Base-by-base conservation (phyloP, 1,140 invertebrate genomes). In the Drosophila rufa region DNA sequence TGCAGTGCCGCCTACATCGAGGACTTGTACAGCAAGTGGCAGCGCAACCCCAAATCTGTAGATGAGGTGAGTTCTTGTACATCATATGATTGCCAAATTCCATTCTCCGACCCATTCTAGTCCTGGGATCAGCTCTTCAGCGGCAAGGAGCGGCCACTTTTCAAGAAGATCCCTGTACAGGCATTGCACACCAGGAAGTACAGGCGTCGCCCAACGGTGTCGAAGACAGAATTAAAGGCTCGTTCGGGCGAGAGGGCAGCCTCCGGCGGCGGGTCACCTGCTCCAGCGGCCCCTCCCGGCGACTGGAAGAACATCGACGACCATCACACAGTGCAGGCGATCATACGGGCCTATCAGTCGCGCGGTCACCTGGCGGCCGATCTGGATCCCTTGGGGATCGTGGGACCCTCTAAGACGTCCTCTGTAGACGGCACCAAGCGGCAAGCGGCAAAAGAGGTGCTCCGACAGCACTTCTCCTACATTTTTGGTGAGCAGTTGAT, bases 261-360 rank as follows among this genome's bases (percentile, higher is more conserved):
- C 1, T 65, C 56, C 4, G 40, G 43, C 9, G 14, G 2, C 0
- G 36, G 56, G 0, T 33, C 25, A 3, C 12, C 51, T 2, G 17
- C 58, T 25, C 2, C 45, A 15, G 36, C 47, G 8, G 15, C 64
- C 2, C 61, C 71, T 12, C 80, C 56, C 5, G 71, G 79, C 0
- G 96, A 96, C 92, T 97, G 98, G 92, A 98, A 98, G 92, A 95
- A 97, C 47, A 99, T 99, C 91, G 97, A 99, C 83, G 99, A 99
- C 92, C 98, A 99, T 95, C 94, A 99, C 42, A 97, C 97, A 55
- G 98, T 99, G 1, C 98, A 99, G 93, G 97, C 98, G n/a, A 98
- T 99, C 91, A 99, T 99, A 85, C 94, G 99, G 81, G 98, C 98
- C 84, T 99, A 99, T 93, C 99, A 99, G 96, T 55, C 97, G 91